phyloP scores from a whole-genome alignment of 1,140 invertebrate genomes.

The Drosophila ambigua region DNA sequence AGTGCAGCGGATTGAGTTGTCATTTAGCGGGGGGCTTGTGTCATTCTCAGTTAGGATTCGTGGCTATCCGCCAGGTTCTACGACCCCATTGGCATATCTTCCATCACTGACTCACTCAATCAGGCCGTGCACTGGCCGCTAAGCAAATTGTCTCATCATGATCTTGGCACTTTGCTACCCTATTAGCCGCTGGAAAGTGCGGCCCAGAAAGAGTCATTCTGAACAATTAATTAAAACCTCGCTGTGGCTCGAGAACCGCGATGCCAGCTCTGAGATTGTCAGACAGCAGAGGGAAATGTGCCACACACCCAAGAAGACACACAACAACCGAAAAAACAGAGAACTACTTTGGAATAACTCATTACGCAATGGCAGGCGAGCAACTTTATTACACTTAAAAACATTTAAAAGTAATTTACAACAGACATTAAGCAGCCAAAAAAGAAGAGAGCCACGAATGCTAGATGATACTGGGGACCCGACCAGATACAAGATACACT shows the following conservation, averaged over 20 bases:
- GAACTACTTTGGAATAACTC: conserved; percentile 68
- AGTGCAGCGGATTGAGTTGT: conserved; percentile 24
- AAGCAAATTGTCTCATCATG: conserved; percentile 47
- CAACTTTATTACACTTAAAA: conserved; percentile 76
- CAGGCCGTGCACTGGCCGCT: not conserved
- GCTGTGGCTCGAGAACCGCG: conserved; percentile 37
- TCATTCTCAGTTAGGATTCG: no score
- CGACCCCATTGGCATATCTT: not conserved
- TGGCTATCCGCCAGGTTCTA: no score
- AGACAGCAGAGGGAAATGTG: conserved; percentile 11
- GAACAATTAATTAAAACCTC: conserved; percentile 68
- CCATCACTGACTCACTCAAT: conserved; percentile 1
- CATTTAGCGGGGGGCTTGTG: not conserved
- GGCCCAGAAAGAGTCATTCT: conserved; percentile 20
- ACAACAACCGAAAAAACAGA: conserved; percentile 6
- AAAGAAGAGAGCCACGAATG: conserved; percentile 26
- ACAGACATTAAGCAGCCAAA: conserved; percentile 63
- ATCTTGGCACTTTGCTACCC: conserved; percentile 54
- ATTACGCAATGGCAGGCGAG: conserved; percentile 71
- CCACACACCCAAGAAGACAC: conserved; percentile 11
- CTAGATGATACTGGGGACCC: conserved; percentile 53
- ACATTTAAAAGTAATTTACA: conserved; percentile 81
- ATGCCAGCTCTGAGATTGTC: conserved; percentile 48
- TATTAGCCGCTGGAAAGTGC: conserved; percentile 47
- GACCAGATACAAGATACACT: conserved; percentile 64